Conservation (phyloP, 2,797 vertebrate genomes). For the Cossypha niveicapilla region DNA sequence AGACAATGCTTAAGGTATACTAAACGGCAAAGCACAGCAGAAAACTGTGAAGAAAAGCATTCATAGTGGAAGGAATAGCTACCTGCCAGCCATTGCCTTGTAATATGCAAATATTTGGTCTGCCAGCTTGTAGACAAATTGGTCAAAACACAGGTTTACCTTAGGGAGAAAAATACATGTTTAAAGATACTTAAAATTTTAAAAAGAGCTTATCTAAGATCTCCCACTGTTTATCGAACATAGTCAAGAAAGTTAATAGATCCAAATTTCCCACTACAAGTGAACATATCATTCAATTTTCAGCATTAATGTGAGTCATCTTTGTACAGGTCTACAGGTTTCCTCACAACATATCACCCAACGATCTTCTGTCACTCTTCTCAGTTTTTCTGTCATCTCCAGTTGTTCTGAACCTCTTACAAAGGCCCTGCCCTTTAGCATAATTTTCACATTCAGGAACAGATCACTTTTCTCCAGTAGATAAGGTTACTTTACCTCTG, state of each 20-base stretch:
- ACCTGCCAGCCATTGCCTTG: conserved; percentile 97
- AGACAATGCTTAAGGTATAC: not conserved
- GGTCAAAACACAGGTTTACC: conserved; percentile 98
- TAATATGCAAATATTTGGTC: conserved; percentile 98
- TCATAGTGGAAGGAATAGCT: not conserved
- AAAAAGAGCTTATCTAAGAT: not conserved
- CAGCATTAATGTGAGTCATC: not conserved
- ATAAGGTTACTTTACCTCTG: conserved; percentile 83
- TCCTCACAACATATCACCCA: not conserved
- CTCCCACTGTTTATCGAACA: not conserved
- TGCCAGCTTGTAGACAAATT: conserved; percentile 97
- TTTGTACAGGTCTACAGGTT: not conserved
- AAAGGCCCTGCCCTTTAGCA: not conserved
- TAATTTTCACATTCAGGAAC: not conserved
- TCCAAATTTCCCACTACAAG: not conserved
- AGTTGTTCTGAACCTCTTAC: not conserved
- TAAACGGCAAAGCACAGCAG: not conserved
- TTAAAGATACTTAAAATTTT: not conserved
- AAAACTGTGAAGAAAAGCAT: not conserved
- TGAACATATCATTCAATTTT: not conserved
- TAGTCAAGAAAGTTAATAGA: not conserved
- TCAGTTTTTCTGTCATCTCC: not conserved
- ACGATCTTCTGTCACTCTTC: not conserved
- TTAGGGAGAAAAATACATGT: conserved; percentile 7
- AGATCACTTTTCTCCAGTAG: not conserved